Conservation (phyloP, 1,140 invertebrate species). For the Ptiloglossa arizonensis region DNA sequence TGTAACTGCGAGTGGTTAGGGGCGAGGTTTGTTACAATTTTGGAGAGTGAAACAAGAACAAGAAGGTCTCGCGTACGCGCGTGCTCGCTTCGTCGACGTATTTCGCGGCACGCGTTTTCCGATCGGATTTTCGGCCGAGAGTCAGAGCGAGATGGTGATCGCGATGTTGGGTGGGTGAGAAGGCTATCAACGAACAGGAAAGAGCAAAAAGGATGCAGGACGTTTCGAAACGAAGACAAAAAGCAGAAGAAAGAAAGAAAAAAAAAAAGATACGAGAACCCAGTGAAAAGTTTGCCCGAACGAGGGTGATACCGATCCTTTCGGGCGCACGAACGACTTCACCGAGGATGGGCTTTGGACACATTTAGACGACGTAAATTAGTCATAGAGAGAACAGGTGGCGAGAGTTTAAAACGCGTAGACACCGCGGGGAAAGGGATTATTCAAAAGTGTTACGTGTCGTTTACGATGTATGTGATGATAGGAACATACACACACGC, state of each 20-base stretch:
- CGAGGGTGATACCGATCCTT: conserved; percentile 54
- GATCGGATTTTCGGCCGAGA: background rate
- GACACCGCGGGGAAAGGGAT: conserved; percentile 38
- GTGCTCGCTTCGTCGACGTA: conserved; percentile 31
- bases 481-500: conserved; percentile 59
- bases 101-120: conserved; percentile 20
- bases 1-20: too few relatives aligned
- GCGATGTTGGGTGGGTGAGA: background rate
- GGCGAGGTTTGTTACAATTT: too few relatives aligned
- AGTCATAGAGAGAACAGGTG: conserved; percentile 26
- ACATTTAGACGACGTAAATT: conserved; percentile 59
- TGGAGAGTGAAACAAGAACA: background rate
- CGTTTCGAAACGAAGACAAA: background rate
- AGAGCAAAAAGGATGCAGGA: background rate
- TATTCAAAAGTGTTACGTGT: conserved; percentile 66
- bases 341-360: conserved; percentile 45
- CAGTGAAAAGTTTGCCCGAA: conserved; percentile 13
- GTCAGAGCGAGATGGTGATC: too few relatives aligned
- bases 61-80: background rate
- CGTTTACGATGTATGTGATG: conserved; percentile 67
- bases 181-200: too few relatives aligned
- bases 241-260: too few relatives aligned
- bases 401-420: conserved; percentile 23
- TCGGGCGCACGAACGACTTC: conserved; percentile 29
- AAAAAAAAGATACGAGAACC: too few relatives aligned